A percentile compares a stretch with the other conserved stretches of the same genome.
phyloP scores from a whole-genome alignment of 1,140 invertebrate genomes.

The Anadara kagoshimensis region DNA sequence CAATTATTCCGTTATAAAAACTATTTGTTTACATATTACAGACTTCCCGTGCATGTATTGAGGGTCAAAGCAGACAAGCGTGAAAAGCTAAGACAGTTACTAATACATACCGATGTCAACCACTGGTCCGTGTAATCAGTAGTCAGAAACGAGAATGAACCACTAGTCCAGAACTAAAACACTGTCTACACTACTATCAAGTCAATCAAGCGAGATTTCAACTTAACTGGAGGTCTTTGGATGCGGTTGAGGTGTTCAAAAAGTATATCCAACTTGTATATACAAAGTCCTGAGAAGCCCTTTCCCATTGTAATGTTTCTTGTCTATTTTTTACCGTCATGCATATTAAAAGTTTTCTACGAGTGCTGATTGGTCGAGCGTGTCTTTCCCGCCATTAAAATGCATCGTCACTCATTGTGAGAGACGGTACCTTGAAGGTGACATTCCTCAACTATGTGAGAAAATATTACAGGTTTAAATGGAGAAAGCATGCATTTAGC shows the following conservation, averaged over 20 bases:
- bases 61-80: slow-evolving; percentile 33
- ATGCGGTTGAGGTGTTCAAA: too few species aligned
- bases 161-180: too few species aligned
- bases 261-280: slow-evolving; percentile 3
- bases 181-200: too few species aligned
- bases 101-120: slow-evolving; percentile 36
- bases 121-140: slow-evolving; percentile 26
- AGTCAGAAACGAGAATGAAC: too few species aligned
- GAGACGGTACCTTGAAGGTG: slow-evolving; percentile 13
- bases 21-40: too few species aligned
- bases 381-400: slow-evolving; percentile 47
- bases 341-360: slow-evolving; percentile 46
- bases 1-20: too few species aligned
- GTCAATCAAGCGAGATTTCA: too few species aligned
- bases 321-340: slow-evolving; percentile 48
- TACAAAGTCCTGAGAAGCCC: slow-evolving; percentile 32
- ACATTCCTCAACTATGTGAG: slow-evolving; percentile 21
- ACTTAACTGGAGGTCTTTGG: too few species aligned
- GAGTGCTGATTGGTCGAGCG: slow-evolving; percentile 47
- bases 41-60: too few species aligned
- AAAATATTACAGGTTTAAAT: background rate
- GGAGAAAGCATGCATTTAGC: too few species aligned
- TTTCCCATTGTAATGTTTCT: slow-evolving; percentile 38
- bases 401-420: slow-evolving; percentile 36
- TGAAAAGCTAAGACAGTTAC: slow-evolving; percentile 33